phyloP scores from a whole-genome alignment of 2,113 vertebrate genomes.

The Pogonocichla stellata region DNA sequence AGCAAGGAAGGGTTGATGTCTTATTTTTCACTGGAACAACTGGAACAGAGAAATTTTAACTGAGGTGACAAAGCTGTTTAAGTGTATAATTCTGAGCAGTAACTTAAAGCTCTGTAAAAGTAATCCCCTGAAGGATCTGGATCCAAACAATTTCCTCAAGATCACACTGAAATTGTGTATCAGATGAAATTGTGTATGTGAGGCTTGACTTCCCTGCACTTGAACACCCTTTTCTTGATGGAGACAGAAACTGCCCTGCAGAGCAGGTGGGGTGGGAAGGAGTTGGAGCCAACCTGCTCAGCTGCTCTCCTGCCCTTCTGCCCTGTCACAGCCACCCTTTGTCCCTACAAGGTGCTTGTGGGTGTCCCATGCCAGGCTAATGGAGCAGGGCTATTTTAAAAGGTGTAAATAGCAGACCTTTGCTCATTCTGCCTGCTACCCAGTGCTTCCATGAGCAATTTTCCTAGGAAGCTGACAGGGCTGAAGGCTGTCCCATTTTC shows the following conservation, averaged over 20 bases:
- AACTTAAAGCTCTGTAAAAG: neutral
- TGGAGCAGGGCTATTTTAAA: neutral
- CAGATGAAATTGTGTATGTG: too few species aligned
- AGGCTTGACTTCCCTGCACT: neutral
- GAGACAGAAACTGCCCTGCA: neutral
- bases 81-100: neutral
- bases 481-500: slow-evolving; percentile 31
- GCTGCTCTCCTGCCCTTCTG: neutral
- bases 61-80: neutral
- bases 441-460: neutral
- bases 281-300: neutral
- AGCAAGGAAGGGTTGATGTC: neutral
- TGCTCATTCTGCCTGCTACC: neutral
- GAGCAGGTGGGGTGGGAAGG: neutral
- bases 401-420: neutral
- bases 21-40: neutral
- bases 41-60: neutral
- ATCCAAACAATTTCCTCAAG: neutral
- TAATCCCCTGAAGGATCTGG: neutral
- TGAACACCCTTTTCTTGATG: neutral
- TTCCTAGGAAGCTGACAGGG: neutral
- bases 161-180: accelerated
- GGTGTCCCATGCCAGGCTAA: neutral
- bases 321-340: neutral
- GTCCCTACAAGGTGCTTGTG: neutral